A percentile compares a stretch with the other conserved stretches of the same genome.
These are phyloP conservation scores for Plebejus argus DNA, from an alignment of 2,888 invertebrate genomes.

Conservation along the genomic window DNA sequence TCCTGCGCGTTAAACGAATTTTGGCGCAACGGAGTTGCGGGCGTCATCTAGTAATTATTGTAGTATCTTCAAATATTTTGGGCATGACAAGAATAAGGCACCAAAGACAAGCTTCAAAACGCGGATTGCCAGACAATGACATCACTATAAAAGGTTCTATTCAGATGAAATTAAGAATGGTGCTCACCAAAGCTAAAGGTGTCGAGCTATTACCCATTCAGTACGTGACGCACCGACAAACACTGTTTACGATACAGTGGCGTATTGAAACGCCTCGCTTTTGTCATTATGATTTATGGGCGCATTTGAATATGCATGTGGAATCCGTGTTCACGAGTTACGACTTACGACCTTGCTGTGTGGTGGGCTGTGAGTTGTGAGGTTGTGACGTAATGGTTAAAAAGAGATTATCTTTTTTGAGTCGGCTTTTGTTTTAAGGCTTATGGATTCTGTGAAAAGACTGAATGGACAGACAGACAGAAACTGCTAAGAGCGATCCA, in stretches of 20 bases:
- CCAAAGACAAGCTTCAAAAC: no score
- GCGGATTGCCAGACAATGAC: background rate
- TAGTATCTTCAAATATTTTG: no score
- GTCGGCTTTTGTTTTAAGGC: background rate
- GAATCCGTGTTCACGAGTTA: slow-evolving; percentile 19
- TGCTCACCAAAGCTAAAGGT: slow-evolving; percentile 17
- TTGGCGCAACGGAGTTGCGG: no score
- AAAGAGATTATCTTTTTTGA: background rate
- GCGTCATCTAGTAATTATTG: no score
- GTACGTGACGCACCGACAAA: slow-evolving; percentile 35
- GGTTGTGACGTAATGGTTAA: background rate
- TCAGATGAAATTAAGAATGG: slow-evolving; percentile 23
- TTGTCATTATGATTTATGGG: slow-evolving; percentile 41
- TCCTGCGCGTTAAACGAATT: no score
- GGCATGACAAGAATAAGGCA: no score
- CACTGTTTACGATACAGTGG: slow-evolving; percentile 41
- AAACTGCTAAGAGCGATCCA: no score
- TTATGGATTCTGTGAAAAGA: background rate
- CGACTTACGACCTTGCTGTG: slow-evolving; percentile 28
- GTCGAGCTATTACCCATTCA: slow-evolving; percentile 33
- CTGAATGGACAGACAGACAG: no score
- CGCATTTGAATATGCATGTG: slow-evolving; percentile 28
- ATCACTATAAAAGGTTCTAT: slow-evolving; percentile 9
- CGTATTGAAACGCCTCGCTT: slow-evolving; percentile 39
- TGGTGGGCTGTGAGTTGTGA: background rate